Conservation (phyloP, 1,140 invertebrate genomes). For the Chironomus striatipennis region DNA sequence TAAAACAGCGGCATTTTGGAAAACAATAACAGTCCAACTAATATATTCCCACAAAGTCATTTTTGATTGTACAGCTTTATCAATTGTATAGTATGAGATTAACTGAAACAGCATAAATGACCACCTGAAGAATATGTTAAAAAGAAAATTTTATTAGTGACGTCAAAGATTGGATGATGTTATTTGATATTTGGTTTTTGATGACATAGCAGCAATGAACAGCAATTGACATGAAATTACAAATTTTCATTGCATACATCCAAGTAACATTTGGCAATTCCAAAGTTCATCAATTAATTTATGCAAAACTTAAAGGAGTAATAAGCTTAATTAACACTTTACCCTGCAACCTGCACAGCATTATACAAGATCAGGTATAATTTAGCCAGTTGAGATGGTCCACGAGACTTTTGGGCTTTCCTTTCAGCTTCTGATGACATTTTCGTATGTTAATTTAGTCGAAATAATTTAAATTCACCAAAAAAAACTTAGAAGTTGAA, state of each 20-base stretch:
- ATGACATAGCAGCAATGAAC: neutral
- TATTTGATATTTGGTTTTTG: no score
- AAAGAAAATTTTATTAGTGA: neutral
- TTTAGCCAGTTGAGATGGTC: conserved; percentile 37
- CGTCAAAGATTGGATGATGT: neutral
- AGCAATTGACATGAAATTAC: conserved; percentile 3
- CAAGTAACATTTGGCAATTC: conserved; percentile 17
- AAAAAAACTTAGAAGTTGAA: no score
- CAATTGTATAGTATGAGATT: conserved; percentile 46
- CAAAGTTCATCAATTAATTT: neutral
- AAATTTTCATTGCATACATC: neutral
- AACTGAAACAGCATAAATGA: conserved; percentile 58
- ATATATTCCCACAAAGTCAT: conserved; percentile 58
- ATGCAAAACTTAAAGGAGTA: neutral
- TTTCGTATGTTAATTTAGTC: neutral
- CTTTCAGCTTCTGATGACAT: conserved; percentile 19
- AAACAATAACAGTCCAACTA: conserved; percentile 62
- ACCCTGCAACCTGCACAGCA: conserved; percentile 45
- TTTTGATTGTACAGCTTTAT: conserved; percentile 32
- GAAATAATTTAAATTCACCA: neutral
- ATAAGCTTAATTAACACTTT: conserved; percentile 28
- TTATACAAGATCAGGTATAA: conserved; percentile 49
- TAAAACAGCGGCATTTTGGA: conserved; percentile 83
- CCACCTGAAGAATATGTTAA: conserved; percentile 53
- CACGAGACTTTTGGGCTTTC: conserved; percentile 27